Evolutionary conservation across 2,797 vertebrate species (phyloP), one percentile per base, ranked within the genome.

Genomic region (Antennarius maculatus): DNA sequence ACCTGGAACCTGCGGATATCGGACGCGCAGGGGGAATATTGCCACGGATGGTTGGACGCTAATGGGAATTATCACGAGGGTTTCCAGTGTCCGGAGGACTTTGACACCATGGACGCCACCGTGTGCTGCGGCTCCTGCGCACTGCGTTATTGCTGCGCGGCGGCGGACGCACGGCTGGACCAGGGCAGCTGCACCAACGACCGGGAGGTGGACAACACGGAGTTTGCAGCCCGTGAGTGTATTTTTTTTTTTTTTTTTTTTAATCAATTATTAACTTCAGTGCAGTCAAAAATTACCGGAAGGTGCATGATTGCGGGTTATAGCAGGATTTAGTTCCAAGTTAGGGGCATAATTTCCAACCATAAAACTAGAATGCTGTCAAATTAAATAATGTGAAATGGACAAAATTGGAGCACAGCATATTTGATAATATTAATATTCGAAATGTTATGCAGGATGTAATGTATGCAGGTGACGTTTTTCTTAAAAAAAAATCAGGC

Each of bases 31-130:
- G 97, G 95, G 41, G 97, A 99, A 83, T 98, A 96, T 78, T 98
- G 97, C 91, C 97, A 99, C 89, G 97, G 97, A 69, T 98, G 97
- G 97, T 79, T 96, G 93, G 97, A 96, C 92, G 71, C 77, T 58
- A 94, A 91, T 58, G 97, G 96, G 69, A 94, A 94, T 82, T 95
- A 95, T 83, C 95, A 97, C 39, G 96, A 96, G 1, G 97, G 97
- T 8, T 98, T 99, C 87, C 96, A 96, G 88, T 99, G 97, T 87
- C 97, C 97, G 10, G 97, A 99, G 94, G 95, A 95, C 89, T 95
- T 97, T 85, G 97, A 99, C 85, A 95, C 95, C 11, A 76, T 78
- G 86, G 95, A 96, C 81, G 97, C 97, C 80, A 96, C 95, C 27
- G 96, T 98, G 87, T 99, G 97, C 92, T 99, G 97, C 88, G 97